Base-by-base conservation (phyloP, 1,140 invertebrate species). In the Drosophila bifasciata region DNA sequence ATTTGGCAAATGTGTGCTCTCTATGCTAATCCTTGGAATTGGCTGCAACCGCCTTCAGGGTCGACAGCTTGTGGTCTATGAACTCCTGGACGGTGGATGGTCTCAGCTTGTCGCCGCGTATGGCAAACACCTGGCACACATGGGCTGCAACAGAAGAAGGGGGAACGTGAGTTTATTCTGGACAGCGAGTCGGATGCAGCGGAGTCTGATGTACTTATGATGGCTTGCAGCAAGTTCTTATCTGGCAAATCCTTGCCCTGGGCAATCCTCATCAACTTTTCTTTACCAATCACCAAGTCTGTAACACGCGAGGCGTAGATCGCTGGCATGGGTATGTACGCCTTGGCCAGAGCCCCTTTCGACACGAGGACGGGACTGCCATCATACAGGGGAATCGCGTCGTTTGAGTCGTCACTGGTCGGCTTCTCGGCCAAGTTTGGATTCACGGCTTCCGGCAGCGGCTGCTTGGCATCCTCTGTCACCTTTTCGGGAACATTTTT, bases 261-360 rank as follows among this genome's bases (percentile, higher is more conserved):
- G 2, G 89, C 85, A 7, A 89, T 72, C 9, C 21, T 59, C 13
- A 67, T 68, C 40, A 90, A 41, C 7, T 49, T 48, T 11, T 83
- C 71, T 50, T 74, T 72, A 21, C 91, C 88, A 77, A 91, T 85
- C 8, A 91, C 90, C 62, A 91, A 67, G 40, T 91, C 89, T 21
- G 78, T 75, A 1, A 91, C 76, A 0, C 84, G 74, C 0, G 73
- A 86, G 6, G 89, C 89, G 23, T 91, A 91, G 41, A 91, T 73
- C 13, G 76, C 51, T 5, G 88, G 73, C 56, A 81, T 67, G 23
- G 66, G 74, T 5, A 88, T 69, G 15, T 56, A 88, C 1, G 84
- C 74, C 36, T 45, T 81, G 21, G 84, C 78, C 39, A 88, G 49
- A n/a, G 76, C 69, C 0, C 7, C 16, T 44, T 89, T 89, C 3